These are phyloP conservation scores for Scomber japonicus DNA, from an alignment of 2,113 vertebrate genomes.

Conservation along the genomic window DNA sequence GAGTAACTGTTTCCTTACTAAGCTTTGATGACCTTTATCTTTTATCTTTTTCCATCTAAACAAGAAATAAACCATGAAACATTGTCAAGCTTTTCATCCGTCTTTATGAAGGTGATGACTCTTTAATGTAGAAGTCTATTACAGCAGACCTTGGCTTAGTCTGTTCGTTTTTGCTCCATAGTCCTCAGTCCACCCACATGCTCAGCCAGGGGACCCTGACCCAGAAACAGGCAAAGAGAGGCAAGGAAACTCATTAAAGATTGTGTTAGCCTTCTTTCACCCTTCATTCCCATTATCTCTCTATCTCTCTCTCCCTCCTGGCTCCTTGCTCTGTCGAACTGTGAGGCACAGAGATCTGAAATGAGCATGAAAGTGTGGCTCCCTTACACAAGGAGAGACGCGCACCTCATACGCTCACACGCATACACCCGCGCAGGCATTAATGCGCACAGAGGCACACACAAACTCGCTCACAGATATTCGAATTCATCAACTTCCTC, in stretches of 20 bases:
- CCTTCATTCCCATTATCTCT: conserved; percentile 76
- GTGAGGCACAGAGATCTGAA: conserved; percentile 80
- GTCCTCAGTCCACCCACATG: conserved; percentile 75
- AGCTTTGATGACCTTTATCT: conserved; percentile 33
- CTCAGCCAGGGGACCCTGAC: conserved; percentile 79
- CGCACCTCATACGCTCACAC: conserved; percentile 30
- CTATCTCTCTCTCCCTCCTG: conserved; percentile 70
- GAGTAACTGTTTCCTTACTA: not conserved
- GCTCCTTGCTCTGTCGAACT: conserved; percentile 67
- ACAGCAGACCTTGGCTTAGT: conserved; percentile 58
- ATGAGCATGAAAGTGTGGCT: conserved; percentile 71
- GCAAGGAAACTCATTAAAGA: conserved; percentile 81
- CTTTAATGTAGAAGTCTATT: conserved; percentile 58
- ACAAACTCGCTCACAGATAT: conserved; percentile 57
- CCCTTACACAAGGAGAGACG: conserved; percentile 46
- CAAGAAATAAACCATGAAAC: conserved; percentile 15
- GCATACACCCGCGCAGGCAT: conserved; percentile 11
- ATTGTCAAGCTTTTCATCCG: conserved; percentile 35
- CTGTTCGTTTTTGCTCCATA: conserved; percentile 52
- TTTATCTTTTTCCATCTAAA: conserved; percentile 19
- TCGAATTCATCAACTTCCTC: conserved; percentile 76
- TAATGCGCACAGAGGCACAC: conserved; percentile 33
- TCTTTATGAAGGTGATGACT: conserved; percentile 62
- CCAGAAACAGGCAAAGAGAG: conserved; percentile 79
- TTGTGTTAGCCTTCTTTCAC: conserved; percentile 76